Evolutionary conservation across 2,888 invertebrate species (phyloP), one percentile per base, ranked within the genome.

Genomic region (Tenodera sinensis): DNA sequence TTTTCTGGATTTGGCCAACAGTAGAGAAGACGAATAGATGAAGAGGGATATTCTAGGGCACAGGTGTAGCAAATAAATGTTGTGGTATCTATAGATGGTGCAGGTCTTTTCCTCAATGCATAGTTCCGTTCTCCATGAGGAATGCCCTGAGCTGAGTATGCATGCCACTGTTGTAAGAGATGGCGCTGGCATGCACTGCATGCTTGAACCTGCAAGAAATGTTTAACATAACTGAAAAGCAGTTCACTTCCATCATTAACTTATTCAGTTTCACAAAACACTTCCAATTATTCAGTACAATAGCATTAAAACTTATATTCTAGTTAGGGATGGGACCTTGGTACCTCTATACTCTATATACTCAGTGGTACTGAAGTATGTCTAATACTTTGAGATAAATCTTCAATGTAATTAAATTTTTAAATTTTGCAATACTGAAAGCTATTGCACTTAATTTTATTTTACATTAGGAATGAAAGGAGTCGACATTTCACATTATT

Each of bases 31-130:
- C 97, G 95, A 92, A 97, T 95, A 93, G 97, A 96, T 91, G 97
- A 96, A 90, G 97, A 96, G 90, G 97, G 96, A 92, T 97, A 96
- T 92, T 97, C 96, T 91, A 96, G 95, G 84, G 97, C 97, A 93
- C 98, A 98, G 89, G 97, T 97, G 94, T 98, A 98, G 94, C 98
- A 98, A 85, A 98, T 96, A 93, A 98, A 98, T 88, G 96, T 96
- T 86, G 96, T 95, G 25, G 95, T 95, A 92, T 96, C 96, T 89
- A 94, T 93, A 28, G 95, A 94, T 14, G 95, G 94, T 47, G 96
- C 95, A 89, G 96, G 96, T 84, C 97, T 95, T 92, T 97, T 97
- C 90, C 97, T 95, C 88, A 98, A 94, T 81, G 96, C 95, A 94
- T 98, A 98, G 92, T 96, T 96, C 83, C 98, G 95, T 92, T 97